Percentiles rank a stretch among this genome's conserved stretches.
Conservation (phyloP, 1,140 invertebrate genomes). For the Drosophila pachea region DNA sequence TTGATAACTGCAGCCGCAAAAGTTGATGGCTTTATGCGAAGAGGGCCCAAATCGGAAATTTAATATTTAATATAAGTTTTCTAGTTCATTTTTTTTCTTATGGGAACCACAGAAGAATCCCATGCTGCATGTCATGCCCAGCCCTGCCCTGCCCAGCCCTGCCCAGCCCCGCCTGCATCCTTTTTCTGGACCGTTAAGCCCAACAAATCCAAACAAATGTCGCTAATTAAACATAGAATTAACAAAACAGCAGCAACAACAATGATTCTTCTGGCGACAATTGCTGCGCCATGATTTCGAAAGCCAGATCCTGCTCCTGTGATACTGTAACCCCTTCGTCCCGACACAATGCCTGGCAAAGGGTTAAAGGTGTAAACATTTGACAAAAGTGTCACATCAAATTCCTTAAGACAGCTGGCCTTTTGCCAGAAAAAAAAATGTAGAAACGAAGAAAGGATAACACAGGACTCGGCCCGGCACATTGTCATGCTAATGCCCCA, state of each 20-base stretch:
- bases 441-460: constrained; percentile 38
- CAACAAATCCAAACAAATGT: constrained; percentile 67
- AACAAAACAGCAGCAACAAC: constrained; percentile 50
- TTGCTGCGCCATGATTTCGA: constrained; percentile 33
- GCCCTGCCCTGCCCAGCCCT: no score
- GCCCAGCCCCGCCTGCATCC: no score
- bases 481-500: constrained; percentile 63
- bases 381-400: constrained; percentile 75
- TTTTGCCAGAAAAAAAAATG: no score
- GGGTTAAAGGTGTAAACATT: constrained; percentile 78
- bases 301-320: constrained; percentile 3
- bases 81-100: no score
- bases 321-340: constrained; percentile 35
- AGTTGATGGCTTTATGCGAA: neutral
- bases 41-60: neutral
- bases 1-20: constrained; percentile 35
- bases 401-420: constrained; percentile 57
- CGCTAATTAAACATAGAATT: constrained; percentile 72
- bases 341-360: constrained; percentile 60
- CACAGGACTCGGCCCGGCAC: constrained; percentile 21
- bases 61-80: no score
- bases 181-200: neutral
- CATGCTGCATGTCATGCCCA: no score
- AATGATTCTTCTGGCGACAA: constrained; percentile 52
- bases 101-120: no score